Percentiles rank a stretch among this genome's conserved stretches.
Evolutionary conservation across 2,797 vertebrate species (phyloP).

Genomic region (Xerus rutilus): DNA sequence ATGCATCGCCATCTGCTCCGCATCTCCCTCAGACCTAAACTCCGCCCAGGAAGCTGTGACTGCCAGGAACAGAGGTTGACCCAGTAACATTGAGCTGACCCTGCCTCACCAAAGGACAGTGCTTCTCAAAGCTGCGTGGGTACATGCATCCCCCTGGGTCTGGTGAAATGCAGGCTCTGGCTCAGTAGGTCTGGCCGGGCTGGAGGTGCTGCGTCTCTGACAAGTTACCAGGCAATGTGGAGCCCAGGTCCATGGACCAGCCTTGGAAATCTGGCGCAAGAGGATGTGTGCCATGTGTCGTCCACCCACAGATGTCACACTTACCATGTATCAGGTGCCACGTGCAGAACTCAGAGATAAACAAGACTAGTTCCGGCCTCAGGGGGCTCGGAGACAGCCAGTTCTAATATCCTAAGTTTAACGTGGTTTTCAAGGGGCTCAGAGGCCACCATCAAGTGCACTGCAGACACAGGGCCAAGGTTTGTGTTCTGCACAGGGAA

Average conservation of each 20-base stretch:
- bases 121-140: accelerated
- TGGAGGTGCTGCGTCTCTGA: background rate
- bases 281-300: background rate
- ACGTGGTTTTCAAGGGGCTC: accelerated
- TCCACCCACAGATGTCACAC: accelerated
- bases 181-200: accelerated
- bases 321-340: accelerated
- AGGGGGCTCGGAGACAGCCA: background rate
- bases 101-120: too few relatives aligned
- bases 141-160: accelerated
- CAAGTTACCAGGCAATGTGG: accelerated
- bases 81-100: accelerated
- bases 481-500: accelerated
- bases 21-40: too few relatives aligned
- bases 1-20: accelerated
- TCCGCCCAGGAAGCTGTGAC: background rate
- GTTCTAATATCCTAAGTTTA: accelerated
- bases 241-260: accelerated
- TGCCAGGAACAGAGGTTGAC: background rate
- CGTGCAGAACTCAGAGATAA: background rate
- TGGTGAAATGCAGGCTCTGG: too few relatives aligned
- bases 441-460: accelerated
- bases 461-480: too few relatives aligned
- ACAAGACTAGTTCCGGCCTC: background rate
- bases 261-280: accelerated